A percentile compares a stretch with the other conserved stretches of the same genome.
Conservation (phyloP, 2,797 vertebrate species). For the Sebastes reedi region DNA sequence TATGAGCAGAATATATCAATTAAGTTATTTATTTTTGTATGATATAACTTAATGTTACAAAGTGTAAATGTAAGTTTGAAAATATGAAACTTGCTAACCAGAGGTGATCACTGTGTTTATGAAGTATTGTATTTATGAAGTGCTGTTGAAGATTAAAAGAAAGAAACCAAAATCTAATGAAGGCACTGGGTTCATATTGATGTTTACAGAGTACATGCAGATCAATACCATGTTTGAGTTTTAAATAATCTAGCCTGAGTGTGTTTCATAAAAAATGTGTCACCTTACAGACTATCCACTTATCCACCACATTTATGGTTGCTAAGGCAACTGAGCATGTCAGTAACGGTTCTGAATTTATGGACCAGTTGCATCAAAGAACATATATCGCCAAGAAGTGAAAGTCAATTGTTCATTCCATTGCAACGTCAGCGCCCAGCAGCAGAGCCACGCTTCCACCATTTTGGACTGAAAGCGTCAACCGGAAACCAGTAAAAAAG, state of each 20-base stretch:
- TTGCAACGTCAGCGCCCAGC: no score
- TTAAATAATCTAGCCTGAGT: neutral
- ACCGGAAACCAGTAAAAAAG: no score
- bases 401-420: no score
- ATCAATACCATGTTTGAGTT: neutral
- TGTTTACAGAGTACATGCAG: neutral
- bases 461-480: no score
- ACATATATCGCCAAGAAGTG: no score
- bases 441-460: no score
- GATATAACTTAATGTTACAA: slow-evolving; percentile 25
- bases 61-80: slow-evolving; percentile 22
- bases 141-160: slow-evolving; percentile 23
- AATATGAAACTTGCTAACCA: slow-evolving; percentile 23
- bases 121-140: slow-evolving; percentile 28
- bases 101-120: slow-evolving; percentile 55
- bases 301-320: neutral
- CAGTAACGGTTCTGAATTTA: neutral
- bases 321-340: neutral
- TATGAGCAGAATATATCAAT: slow-evolving; percentile 30
- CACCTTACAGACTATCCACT: neutral
- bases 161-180: neutral
- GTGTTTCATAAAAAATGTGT: neutral
- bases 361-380: neutral
- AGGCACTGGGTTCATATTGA: neutral
- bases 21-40: slow-evolving; percentile 73